Base-by-base conservation (phyloP, 2,888 invertebrate species). In the Caenorhabditis angaria region DNA sequence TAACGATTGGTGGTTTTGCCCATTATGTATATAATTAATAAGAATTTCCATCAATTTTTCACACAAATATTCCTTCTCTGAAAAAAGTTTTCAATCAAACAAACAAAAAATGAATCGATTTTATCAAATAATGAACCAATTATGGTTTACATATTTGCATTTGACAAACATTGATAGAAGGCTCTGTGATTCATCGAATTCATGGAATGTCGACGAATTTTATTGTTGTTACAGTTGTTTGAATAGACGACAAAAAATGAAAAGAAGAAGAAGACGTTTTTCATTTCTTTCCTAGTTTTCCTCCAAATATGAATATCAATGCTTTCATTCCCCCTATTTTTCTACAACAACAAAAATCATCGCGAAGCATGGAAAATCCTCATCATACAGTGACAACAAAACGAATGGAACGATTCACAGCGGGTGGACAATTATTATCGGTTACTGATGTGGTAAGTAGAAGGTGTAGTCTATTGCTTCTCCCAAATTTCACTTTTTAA, bases 341-440 rank as follows among this genome's bases (percentile, higher is more conserved):
- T n/a, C 35, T 14, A 35, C 14, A 35, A 35, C 6, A 35, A 10
- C 51, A 51, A 51, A 51, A 8, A 22, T 51, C n/a, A 24, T 20
- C n/a, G 14, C 27, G 57, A 61, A 58, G 27, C 48, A n/a, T 35
- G 60, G 41, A 65, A 32, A 63, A 69, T 60, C 65, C 58, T 28
- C 24, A 62, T 28, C 74, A 74, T 48, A 68, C 74, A 28, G 65
- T 76, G 60, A 78, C 78, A 25, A 64, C 61, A 28, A 78, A 78
- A 55, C 63, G 74, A 63, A 78, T 78, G 78, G 76, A 78, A 50
- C 41, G 76, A 60, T 65, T 76, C 53, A 59, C 76, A 53, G 57
- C 78, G n/a, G 66, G 63, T 50, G 76, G 78, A 57, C 76, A 70
- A 62, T 69, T 78, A 62, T 54, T 78, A 60, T 76, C 76, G 59